Base-by-base conservation (phyloP, 1,140 invertebrate species). In the Aphaenogaster rudis region DNA sequence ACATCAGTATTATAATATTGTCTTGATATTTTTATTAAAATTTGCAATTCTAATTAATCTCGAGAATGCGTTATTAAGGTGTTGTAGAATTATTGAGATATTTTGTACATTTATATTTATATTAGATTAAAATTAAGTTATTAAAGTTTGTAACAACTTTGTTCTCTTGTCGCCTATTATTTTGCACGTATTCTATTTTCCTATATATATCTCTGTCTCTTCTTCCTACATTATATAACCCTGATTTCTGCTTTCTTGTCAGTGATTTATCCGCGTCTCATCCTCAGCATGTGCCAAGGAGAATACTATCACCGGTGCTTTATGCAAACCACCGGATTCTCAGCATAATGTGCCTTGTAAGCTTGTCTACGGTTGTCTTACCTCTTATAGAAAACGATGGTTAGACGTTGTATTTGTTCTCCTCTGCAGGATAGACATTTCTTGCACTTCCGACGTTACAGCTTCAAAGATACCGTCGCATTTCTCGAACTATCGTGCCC, bases 351-450 rank as follows among this genome's bases (percentile, higher is more conserved):
- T 82, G 80, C 74, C 76, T 87, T 84, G 86, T 90, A 92, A 92
- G 90, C 81, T 87, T 88, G 87, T 88, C 90, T 88, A 89, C 88
- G 88, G 76, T 89, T 91, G 90, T 91, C 90, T 91, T 91, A 77
- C 64, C 90, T 80, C 89, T 91, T 79, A 86, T 54, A 90, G 87
- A 90, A 90, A 81, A 91, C 50, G 76, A 21, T 64, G 72, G 74
- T 48, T 82, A 85, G 86, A 81, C 77, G 52, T 88, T 71, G 67
- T 57, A 71, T 28, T 61, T 76, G 61, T 67, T 42, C 28, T 63
- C 28, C 39, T 39, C 7, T 9, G 64, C 61, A 39, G 81, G 71
- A 86, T 72, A 78, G 69, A 36, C 88, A 50, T 67, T 87, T 82
- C 82, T 88, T 67, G 63, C 82, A 76, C 28, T 82, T 71, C 54